Conservation (phyloP, 2,888 invertebrate genomes). For the Chrysotoxum bicinctum region DNA sequence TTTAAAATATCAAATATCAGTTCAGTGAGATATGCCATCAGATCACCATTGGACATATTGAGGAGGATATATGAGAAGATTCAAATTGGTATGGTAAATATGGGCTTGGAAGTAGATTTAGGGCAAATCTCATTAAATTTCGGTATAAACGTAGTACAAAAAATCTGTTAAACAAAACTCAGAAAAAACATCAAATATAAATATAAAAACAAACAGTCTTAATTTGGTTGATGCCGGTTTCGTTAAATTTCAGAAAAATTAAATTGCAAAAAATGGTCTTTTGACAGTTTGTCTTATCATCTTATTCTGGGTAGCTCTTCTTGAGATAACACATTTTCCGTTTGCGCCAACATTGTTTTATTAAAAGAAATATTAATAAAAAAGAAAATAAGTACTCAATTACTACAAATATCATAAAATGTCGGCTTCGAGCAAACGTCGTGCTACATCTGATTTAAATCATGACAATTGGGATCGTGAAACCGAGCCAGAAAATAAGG, state of each 20-base stretch:
- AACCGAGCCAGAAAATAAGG: conserved; percentile 87
- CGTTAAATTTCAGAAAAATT: not conserved
- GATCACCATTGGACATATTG: too few species aligned
- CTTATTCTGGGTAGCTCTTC: not conserved
- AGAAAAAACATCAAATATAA: too few species aligned
- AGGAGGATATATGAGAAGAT: too few species aligned
- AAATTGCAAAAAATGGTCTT: not conserved
- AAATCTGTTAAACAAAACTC: too few species aligned
- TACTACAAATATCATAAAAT: conserved; percentile 80
- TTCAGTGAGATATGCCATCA: too few species aligned
- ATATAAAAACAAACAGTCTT: not conserved
- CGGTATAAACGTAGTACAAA: too few species aligned
- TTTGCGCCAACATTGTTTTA: not conserved
- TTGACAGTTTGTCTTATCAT: conserved; percentile 10
- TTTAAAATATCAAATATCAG: too few species aligned
- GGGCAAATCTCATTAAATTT: too few species aligned
- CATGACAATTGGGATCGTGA: conserved; percentile 94
- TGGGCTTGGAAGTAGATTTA: too few species aligned
- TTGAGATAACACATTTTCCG: not conserved
- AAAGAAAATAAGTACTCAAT: not conserved
- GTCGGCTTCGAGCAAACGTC: conserved; percentile 86
- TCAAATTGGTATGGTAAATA: too few species aligned
- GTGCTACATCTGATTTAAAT: conserved; percentile 88
- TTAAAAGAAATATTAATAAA: not conserved
- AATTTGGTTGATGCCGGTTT: not conserved